These are phyloP conservation scores for Dasyurus viverrinus DNA, from an alignment of 2,113 vertebrate genomes.

Conservation along the genomic window DNA sequence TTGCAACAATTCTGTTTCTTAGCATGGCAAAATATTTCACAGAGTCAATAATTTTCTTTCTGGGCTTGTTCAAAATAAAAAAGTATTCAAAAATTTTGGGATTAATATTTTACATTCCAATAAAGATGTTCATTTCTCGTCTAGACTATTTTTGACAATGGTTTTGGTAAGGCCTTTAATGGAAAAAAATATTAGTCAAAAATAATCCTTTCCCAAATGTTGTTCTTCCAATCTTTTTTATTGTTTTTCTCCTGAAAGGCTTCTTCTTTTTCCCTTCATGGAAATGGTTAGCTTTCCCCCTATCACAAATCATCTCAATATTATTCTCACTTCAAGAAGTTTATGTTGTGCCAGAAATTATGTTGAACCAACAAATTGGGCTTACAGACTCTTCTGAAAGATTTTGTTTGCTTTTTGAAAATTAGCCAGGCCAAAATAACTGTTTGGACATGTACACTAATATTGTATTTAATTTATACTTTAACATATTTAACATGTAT, in stretches of 20 bases:
- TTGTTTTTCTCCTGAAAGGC: not conserved
- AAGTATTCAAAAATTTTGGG: not conserved
- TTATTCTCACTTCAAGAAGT: not conserved
- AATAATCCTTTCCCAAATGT: not conserved
- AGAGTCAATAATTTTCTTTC: not conserved
- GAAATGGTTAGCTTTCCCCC: not conserved
- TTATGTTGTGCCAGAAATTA: not conserved
- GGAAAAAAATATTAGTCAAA: not conserved
- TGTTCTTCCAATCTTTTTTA: not conserved
- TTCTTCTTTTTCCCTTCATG: not conserved
- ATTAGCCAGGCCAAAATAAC: too few species aligned
- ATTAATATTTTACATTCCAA: not conserved
- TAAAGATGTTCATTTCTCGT: not conserved
- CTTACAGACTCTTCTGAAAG: not conserved
- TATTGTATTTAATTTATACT: too few species aligned
- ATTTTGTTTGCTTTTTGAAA: not conserved
- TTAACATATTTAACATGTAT: too few species aligned
- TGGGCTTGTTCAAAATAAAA: not conserved
- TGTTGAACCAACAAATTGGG: not conserved
- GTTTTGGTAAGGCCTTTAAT: not conserved
- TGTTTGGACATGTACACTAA: too few species aligned
- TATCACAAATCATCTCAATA: not conserved
- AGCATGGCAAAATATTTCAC: not conserved
- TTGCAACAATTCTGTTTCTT: not conserved
- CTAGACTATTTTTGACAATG: not conserved